Evolutionary conservation across 2,888 invertebrate genomes (phyloP).

Genomic region (Brachyptera risi): DNA sequence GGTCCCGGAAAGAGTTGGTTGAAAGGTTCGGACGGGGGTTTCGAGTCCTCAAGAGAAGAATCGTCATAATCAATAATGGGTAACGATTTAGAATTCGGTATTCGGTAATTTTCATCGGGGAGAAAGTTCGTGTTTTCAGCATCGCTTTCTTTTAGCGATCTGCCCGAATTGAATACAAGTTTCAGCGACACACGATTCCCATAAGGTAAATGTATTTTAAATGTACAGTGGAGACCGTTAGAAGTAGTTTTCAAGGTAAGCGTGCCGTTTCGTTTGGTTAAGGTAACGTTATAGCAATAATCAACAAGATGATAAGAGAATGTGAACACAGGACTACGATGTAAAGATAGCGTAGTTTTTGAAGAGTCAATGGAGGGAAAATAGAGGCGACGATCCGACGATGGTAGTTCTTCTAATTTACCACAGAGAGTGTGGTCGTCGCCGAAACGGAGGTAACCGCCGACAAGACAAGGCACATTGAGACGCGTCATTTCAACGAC

Average conservation of each 20-base stretch:
- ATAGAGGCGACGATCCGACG: constrained; percentile 57
- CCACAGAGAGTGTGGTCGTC: constrained; percentile 52
- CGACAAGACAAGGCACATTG: constrained; percentile 63
- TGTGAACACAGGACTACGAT: constrained; percentile 62
- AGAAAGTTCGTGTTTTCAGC: background rate
- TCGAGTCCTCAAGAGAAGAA: background rate
- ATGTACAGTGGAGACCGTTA: constrained; percentile 59
- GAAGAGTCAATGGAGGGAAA: constrained; percentile 47
- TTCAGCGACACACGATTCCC: constrained; percentile 63
- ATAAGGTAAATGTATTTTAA: constrained; percentile 64
- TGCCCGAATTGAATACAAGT: constrained; percentile 37
- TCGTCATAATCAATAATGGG: background rate
- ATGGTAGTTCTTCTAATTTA: constrained; percentile 63
- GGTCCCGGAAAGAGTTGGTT: background rate
- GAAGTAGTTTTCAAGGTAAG: constrained; percentile 57
- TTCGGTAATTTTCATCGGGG: background rate
- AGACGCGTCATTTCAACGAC: constrained; percentile 62
- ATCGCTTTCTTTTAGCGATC: background rate
- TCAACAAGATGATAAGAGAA: constrained; percentile 64
- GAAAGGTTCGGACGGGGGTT: background rate
- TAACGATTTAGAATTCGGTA: background rate
- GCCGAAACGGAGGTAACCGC: constrained; percentile 55
- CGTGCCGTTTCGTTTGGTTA: constrained; percentile 60
- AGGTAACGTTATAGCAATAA: constrained; percentile 66
- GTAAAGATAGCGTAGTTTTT: constrained; percentile 47